Evolutionary conservation across 1,140 invertebrate species (phyloP).

Genomic region (Atta cephalotes): DNA sequence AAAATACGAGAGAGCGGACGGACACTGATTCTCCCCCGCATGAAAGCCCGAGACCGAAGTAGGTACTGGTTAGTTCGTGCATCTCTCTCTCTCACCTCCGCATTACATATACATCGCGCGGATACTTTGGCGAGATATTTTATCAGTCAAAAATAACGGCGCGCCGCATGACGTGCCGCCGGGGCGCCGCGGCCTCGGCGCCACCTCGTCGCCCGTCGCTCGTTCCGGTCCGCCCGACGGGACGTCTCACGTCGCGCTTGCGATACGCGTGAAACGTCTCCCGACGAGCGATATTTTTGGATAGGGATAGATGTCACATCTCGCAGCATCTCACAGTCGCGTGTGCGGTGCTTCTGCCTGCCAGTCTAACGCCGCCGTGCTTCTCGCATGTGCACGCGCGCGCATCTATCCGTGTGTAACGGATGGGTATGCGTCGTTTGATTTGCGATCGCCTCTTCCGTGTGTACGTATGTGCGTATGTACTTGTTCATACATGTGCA

Average conservation of each 20-base stretch:
- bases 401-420: slow-evolving; percentile 28
- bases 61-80: slow-evolving; percentile 72
- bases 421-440: slow-evolving; percentile 50
- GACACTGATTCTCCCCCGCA: slow-evolving; percentile 60
- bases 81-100: slow-evolving; percentile 67
- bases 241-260: neutral
- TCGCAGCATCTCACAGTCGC: slow-evolving; percentile 34
- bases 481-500: too few relatives aligned
- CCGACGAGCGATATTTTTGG: slow-evolving; percentile 79
- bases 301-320: slow-evolving; percentile 79
- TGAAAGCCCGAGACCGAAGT: slow-evolving; percentile 67
- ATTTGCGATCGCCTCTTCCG: neutral
- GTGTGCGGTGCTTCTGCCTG: slow-evolving; percentile 13
- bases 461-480: slow-evolving; percentile 7
- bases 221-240: neutral
- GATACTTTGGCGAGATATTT: slow-evolving; percentile 47
- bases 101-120: slow-evolving; percentile 73
- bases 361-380: slow-evolving; percentile 58
- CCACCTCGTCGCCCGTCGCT: neutral
- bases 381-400: slow-evolving; percentile 18
- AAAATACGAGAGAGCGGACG: slow-evolving; percentile 63
- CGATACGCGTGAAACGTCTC: slow-evolving; percentile 64
- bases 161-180: slow-evolving; percentile 47
- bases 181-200: slow-evolving; percentile 33
- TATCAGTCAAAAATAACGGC: slow-evolving; percentile 73